Conservation (phyloP, 2,113 vertebrate genomes). For the Nestor notabilis region DNA sequence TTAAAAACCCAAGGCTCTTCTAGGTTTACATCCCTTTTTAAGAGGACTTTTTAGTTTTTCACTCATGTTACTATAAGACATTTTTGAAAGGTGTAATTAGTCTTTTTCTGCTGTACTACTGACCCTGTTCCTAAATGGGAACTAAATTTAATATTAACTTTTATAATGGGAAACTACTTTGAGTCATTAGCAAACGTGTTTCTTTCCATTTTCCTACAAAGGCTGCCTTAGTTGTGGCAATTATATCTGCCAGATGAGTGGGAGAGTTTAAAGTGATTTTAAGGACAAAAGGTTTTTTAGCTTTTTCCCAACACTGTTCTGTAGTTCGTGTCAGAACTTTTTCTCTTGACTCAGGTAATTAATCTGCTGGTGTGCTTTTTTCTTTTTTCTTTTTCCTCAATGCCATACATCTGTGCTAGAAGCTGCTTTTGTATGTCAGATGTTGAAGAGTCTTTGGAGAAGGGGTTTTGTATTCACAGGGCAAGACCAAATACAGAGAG, state of each 20-base stretch:
- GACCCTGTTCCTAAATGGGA: not conserved
- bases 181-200: constrained; percentile 1
- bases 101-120: not conserved
- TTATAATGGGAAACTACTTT: not conserved
- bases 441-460: not conserved
- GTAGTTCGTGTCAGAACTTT: not conserved
- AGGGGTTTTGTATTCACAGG: not conserved
- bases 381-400: not conserved
- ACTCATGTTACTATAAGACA: not conserved
- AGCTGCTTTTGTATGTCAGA: not conserved
- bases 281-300: not conserved
- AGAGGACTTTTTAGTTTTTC: not conserved
- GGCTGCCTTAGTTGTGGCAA: not conserved
- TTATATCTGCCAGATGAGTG: not conserved
- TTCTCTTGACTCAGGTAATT: not conserved
- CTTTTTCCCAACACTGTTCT: not conserved
- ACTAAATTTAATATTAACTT: constrained; percentile 10
- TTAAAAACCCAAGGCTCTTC: not conserved
- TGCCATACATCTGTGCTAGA: not conserved
- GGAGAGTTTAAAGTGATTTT: not conserved
- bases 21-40: not conserved
- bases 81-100: constrained; percentile 22
- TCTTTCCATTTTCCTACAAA: not conserved
- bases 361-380: not conserved
- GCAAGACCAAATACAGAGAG: not conserved